Conservation (phyloP, 2,113 vertebrate genomes). For the Leptobrachium ailaonicum region DNA sequence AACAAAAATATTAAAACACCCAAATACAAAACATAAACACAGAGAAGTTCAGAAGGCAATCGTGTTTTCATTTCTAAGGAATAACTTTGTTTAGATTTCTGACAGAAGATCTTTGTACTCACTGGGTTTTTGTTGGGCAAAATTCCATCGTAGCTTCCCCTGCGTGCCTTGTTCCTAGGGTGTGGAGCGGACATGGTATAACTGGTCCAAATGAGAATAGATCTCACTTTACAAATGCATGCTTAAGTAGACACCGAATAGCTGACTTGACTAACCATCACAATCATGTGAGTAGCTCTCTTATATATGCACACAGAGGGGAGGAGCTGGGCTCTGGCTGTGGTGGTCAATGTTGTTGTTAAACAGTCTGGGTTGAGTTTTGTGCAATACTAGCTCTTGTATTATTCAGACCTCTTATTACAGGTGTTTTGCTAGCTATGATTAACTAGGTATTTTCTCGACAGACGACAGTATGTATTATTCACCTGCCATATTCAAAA, state of each 20-base stretch:
- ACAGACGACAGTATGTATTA: too few relatives aligned
- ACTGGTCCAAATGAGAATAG: not conserved
- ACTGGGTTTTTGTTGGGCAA: conserved; percentile 59
- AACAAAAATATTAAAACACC: too few relatives aligned
- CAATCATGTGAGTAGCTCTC: conserved; percentile 59
- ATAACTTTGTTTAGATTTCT: too few relatives aligned
- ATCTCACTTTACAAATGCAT: conserved; percentile 29
- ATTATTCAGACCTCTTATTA: not conserved
- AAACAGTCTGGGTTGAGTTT: not conserved
- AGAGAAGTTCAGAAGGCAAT: not conserved
- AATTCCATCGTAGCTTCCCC: conserved; percentile 66
- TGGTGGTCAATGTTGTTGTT: not conserved
- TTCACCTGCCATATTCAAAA: too few relatives aligned
- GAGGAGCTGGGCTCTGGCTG: conserved; percentile 46
- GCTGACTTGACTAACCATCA: conserved; percentile 38
- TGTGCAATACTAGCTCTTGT: not conserved
- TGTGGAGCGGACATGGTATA: conserved; percentile 36
- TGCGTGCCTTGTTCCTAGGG: conserved; percentile 54
- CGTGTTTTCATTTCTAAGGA: too few relatives aligned
- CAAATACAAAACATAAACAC: too few relatives aligned
- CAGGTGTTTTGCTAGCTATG: not conserved
- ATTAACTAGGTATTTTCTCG: too few relatives aligned
- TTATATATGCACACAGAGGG: conserved; percentile 13
- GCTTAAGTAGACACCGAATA: conserved; percentile 45
- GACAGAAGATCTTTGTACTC: conserved; percentile 55